Evolutionary conservation across 2,113 vertebrate genomes (phyloP), one percentile per base, ranked within the genome.

Genomic region (Jaculus jaculus): DNA sequence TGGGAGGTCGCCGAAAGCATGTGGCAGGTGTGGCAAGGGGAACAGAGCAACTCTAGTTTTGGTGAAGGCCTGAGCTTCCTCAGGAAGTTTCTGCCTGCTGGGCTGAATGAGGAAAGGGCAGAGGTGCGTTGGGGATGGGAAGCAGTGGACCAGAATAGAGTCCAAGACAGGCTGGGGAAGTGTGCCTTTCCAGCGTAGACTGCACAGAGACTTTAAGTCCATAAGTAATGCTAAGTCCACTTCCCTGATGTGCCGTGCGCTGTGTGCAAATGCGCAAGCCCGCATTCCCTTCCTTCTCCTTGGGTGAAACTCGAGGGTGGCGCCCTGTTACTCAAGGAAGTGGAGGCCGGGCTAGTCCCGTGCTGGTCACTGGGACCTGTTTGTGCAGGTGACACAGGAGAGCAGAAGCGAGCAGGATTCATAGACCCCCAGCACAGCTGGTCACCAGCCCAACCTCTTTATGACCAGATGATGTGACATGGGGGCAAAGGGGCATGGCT

Each of bases 1-100:
- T 37, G 72, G 88, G 90, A 92, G 92, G 82, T 12, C 75, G 80
- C 39, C 86, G 85, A 90, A 73, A 58, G 80, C 91, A 84, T 84
- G 54, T 93, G 60, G 84, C 74, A 92, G 97, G 90, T 91, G 65
- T 69, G 61, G 51, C 54, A 66, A 71, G 8, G 60, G 61, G 68
- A 87, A 94, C 20, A 60, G 89, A 69, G 63, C 37, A 72, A 87
- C 77, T 84, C 47, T 9, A 9, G 72, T 61, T 51, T 66, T 68
- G 65, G 32, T 26, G 61, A 34, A 12, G 87, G 28, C 32, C 69
- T 2, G 8, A 37, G 8, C 39, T 84, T 94, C 80, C 66, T 54
- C 7, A 24, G 72, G 66, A 1, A 24, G 72, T 65, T 92, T 73
- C 84, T 17, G 5, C 39, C 79, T 37, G 32, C 58, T 8, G 3